Evolutionary conservation across 1,140 invertebrate genomes (phyloP), one percentile per base, ranked within the genome.

Genomic region (Brachionus koreanus): DNA sequence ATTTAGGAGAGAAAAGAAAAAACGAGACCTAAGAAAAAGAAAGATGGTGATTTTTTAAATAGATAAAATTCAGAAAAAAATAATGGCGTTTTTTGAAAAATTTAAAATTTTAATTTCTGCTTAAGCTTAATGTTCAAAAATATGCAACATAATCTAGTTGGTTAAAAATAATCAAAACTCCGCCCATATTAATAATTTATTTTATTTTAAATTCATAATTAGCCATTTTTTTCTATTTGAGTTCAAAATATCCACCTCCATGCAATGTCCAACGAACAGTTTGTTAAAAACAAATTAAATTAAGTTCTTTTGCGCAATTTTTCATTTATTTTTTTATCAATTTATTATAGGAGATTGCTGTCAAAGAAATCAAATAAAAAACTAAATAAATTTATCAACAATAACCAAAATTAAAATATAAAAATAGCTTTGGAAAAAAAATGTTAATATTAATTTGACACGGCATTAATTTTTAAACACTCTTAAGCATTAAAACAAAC

Each of bases 21-120:
- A 39, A 39, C 9, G 65, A 39, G 65, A 69, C n/a, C n/a, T 39
- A 13, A 4, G 5, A 33, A 19, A 19, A 39, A 33, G 13, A 65
- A 69, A 69, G 65, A 39, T 69, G 65, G 65, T 69, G 65, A 69
- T 65, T 65, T n/a, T 65, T 69, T 69, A 4, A 37, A 69, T 39
- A 69, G 33, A 69, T 19, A 69, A 69, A 69, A 69, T 69, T 69
- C 35, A 69, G 63, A 69, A 69, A 39, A 69, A 69, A 69, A 19
- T 69, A 69, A 69, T 69, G 65, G 65, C 65, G 65, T 69, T 69
- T 69, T 69, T 5, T 13, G 7, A 57, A 57, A 52, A 57, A 39
- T 23, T 19, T 42, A 9, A 19, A 69, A 69, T 69, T 69, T 37
- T 37, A 69, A 69, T 69, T 69, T 69, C 37, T 37, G 49, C 49